Evolutionary conservation across 2,888 invertebrate species (phyloP).

Genomic region (Andrena hattorfiana): DNA sequence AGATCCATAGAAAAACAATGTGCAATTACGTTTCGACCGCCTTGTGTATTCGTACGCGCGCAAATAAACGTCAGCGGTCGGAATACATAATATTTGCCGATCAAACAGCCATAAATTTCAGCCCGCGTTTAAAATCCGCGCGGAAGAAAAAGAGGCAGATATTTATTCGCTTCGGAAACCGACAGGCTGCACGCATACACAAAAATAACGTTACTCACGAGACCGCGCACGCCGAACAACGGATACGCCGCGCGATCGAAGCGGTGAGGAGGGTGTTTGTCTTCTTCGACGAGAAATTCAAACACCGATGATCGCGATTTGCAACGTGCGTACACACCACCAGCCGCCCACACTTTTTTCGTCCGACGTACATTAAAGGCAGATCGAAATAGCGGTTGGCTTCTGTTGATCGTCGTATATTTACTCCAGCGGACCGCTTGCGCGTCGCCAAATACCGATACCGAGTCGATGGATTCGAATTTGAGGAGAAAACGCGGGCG

Average conservation of each 20-base stretch:
- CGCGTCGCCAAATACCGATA: conserved; percentile 19
- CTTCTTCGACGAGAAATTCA: not conserved
- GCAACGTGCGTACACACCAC: not conserved
- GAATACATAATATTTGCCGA: not conserved
- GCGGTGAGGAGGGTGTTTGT: not conserved
- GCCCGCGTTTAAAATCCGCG: not conserved
- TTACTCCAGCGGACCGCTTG: not conserved
- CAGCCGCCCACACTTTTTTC: not conserved
- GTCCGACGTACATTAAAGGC: not conserved
- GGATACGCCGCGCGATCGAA: not conserved
- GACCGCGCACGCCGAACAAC: not conserved
- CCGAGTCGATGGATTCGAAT: conserved; percentile 34
- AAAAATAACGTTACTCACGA: not conserved
- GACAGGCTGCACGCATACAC: not conserved
- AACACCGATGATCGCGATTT: not conserved
- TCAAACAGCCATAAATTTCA: not conserved
- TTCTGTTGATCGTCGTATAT: not conserved
- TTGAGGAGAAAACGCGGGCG: not conserved
- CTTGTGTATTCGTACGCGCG: not conserved
- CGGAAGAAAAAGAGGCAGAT: not conserved
- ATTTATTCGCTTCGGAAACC: not conserved
- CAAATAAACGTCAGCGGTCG: not conserved
- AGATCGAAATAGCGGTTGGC: conserved; percentile 7
- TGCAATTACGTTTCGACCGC: not conserved
- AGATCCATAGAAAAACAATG: not conserved